Evolutionary conservation across 2,113 vertebrate genomes (phyloP).

Genomic region (Colinus virginianus): DNA sequence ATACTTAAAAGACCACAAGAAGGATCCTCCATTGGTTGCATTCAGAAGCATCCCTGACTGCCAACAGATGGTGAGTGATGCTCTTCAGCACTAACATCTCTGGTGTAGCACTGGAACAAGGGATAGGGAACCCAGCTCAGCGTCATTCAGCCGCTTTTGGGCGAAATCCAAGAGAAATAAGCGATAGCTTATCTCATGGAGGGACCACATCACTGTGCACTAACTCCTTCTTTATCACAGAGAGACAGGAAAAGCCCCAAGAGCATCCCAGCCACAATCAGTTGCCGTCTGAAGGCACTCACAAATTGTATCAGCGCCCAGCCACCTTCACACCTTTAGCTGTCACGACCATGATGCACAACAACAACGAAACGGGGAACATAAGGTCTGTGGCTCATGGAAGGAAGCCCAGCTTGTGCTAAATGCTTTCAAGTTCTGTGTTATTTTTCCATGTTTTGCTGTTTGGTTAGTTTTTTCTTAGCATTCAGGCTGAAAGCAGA

Average conservation of each 20-base stretch:
- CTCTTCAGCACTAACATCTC: background rate
- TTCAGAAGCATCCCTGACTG: background rate
- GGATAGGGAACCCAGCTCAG: background rate
- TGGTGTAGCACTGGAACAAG: rapidly evolving
- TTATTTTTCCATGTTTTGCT: background rate
- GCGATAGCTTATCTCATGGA: background rate
- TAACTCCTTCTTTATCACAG: background rate
- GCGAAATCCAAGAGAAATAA: background rate
- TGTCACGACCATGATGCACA: background rate
- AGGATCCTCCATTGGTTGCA: background rate
- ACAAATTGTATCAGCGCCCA: background rate
- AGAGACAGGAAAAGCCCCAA: background rate
- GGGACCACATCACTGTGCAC: background rate
- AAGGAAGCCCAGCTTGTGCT: background rate
- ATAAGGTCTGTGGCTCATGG: background rate
- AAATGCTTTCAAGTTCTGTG: background rate
- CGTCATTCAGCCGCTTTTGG: background rate
- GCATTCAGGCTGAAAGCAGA: background rate
- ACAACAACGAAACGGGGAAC: background rate
- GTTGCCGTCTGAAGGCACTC: background rate
- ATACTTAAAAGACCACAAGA: background rate
- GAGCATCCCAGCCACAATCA: background rate
- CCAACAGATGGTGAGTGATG: background rate
- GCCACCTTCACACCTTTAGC: background rate
- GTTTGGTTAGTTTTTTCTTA: background rate